Evolutionary conservation across 2,888 invertebrate species (phyloP).

Genomic region (Orthosia gothica): DNA sequence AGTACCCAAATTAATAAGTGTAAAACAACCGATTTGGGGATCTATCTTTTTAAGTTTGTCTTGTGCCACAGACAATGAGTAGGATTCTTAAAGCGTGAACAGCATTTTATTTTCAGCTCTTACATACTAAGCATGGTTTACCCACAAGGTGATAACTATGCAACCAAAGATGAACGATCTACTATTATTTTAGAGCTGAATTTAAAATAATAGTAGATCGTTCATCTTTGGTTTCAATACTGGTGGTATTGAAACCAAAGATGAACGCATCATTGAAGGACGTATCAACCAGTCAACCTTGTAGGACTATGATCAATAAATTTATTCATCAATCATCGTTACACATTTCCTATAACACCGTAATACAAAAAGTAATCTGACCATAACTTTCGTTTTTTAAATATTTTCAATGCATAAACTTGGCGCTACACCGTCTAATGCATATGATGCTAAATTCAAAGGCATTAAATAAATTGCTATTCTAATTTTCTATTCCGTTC

Average conservation of each 20-base stretch:
- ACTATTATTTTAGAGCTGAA: too few species aligned
- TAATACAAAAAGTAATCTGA: not conserved
- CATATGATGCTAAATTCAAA: conserved; percentile 16
- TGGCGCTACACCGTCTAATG: not conserved
- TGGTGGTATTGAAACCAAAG: not conserved
- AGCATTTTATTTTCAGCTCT: conserved; percentile 36
- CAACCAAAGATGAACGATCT: too few species aligned
- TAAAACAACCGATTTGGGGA: not conserved
- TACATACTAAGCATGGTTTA: not conserved
- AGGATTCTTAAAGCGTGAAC: not conserved
- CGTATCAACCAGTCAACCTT: too few species aligned
- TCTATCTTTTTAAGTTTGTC: not conserved
- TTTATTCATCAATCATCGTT: not conserved
- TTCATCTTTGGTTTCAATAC: too few species aligned
- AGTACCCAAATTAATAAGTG: not conserved
- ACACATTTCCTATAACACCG: too few species aligned
- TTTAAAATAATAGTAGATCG: not conserved
- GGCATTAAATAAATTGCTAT: conserved; percentile 16
- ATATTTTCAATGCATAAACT: not conserved
- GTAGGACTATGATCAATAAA: not conserved
- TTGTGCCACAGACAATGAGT: not conserved
- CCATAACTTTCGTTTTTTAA: not conserved
- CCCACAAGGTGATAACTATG: conserved; percentile 26
- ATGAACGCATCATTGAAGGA: too few species aligned
- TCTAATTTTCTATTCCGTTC: conserved; percentile 54